Evolutionary conservation across 2,113 vertebrate species (phyloP).

Genomic region (Synodontis membranacea): DNA sequence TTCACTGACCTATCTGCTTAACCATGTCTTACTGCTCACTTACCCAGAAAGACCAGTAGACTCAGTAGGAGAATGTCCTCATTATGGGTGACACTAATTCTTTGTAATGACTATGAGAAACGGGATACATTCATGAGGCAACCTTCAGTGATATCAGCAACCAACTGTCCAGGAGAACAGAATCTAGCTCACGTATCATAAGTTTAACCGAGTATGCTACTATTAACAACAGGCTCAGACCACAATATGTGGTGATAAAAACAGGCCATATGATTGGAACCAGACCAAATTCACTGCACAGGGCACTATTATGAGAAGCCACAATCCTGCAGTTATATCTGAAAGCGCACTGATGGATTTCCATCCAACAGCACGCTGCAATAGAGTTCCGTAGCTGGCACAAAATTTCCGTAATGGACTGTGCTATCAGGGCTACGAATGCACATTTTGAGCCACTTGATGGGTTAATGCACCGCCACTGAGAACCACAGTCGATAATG

Average conservation of each 20-base stretch:
- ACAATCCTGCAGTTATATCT: neutral
- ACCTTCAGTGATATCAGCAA: neutral
- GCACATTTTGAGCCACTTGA: conserved; percentile 1
- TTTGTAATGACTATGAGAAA: conserved; percentile 17
- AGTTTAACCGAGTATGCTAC: neutral
- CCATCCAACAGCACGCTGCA: neutral
- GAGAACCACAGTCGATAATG: neutral
- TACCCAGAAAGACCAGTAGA: conserved; percentile 23
- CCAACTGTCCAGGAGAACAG: neutral
- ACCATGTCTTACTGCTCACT: conserved; percentile 25
- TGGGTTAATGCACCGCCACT: neutral
- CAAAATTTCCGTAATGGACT: neutral
- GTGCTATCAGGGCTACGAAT: neutral
- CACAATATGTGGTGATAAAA: neutral
- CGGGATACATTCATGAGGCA: neutral
- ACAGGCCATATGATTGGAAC: neutral
- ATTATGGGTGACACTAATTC: conserved; percentile 35
- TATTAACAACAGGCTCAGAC: neutral
- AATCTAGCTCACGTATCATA: neutral
- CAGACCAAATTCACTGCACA: neutral
- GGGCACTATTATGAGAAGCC: neutral
- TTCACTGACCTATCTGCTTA: conserved; percentile 39
- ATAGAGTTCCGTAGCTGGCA: neutral
- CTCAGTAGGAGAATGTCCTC: conserved; percentile 28
- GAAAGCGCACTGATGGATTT: neutral